These are phyloP conservation scores for Pseudococcus viburni DNA, from an alignment of 2,888 invertebrate species.

Conservation along the genomic window DNA sequence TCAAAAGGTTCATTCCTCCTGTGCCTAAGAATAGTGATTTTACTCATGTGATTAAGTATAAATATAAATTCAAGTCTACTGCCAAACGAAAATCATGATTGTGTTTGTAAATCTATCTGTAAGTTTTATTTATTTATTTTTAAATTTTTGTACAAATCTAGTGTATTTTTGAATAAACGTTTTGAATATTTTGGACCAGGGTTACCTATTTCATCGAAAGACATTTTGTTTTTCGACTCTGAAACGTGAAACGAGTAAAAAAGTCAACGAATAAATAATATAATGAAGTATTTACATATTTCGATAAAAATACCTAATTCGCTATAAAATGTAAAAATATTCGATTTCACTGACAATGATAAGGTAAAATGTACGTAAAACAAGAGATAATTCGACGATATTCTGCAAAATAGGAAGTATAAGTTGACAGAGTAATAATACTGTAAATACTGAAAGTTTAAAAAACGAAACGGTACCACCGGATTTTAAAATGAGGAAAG, in stretches of 20 bases:
- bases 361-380: neutral
- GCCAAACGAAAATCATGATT: constrained; percentile 45
- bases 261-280: constrained; percentile 30
- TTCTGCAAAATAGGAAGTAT: constrained; percentile 21
- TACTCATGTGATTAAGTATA: constrained; percentile 13
- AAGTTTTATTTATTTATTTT: neutral
- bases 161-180: neutral
- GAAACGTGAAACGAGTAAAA: neutral
- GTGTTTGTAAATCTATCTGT: neutral
- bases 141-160: neutral
- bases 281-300: constrained; percentile 1
- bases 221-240: too few species aligned
- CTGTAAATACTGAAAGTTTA: constrained; percentile 47
- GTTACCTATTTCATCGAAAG: too few species aligned
- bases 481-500: neutral
- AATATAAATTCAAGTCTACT: constrained; percentile 34
- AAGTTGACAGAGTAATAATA: constrained; percentile 26
- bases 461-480: neutral
- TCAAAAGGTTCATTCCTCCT: constrained; percentile 60
- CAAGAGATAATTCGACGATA: constrained; percentile 4
- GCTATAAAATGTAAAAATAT: constrained; percentile 24
- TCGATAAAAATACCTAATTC: constrained; percentile 19
- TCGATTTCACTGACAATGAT: neutral
- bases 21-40: constrained; percentile 56
- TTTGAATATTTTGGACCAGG: neutral